These are phyloP conservation scores for Hippopotamus amphibius DNA, from an alignment of 2,113 vertebrate genomes.

Conservation along the genomic window DNA sequence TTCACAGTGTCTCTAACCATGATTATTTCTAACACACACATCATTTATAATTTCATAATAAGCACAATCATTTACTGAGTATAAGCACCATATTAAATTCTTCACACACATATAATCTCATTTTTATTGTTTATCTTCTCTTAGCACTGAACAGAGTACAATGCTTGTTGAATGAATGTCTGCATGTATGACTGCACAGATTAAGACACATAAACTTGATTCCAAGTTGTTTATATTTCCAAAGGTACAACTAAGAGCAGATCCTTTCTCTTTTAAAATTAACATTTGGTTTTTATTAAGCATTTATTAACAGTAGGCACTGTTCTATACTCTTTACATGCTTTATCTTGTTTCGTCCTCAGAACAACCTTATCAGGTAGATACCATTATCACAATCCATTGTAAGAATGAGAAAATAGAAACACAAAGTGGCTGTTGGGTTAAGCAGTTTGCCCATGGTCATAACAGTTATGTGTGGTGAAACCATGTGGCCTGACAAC, in stretches of 20 bases:
- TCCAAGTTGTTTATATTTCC: conserved; percentile 32
- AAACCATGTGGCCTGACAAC: neutral
- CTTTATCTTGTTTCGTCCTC: neutral
- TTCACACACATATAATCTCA: neutral
- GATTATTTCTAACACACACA: neutral
- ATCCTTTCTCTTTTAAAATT: neutral
- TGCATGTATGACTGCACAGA: neutral
- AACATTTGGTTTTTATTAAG: conserved; percentile 13
- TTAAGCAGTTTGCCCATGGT: neutral
- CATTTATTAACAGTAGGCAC: neutral
- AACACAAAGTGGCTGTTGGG: neutral
- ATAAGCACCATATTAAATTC: neutral
- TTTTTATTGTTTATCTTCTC: neutral
- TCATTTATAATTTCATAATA: neutral
- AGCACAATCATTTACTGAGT: neutral
- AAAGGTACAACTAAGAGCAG: neutral
- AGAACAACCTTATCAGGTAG: neutral
- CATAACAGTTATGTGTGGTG: neutral
- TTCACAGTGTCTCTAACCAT: neutral
- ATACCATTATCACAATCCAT: neutral
- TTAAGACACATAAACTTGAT: conserved; percentile 7
- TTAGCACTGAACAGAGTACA: neutral
- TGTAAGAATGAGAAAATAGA: neutral
- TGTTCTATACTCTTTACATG: neutral
- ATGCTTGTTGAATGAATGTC: neutral